Conservation (phyloP, 2,113 vertebrate species). For the Oophaga pumilio region DNA sequence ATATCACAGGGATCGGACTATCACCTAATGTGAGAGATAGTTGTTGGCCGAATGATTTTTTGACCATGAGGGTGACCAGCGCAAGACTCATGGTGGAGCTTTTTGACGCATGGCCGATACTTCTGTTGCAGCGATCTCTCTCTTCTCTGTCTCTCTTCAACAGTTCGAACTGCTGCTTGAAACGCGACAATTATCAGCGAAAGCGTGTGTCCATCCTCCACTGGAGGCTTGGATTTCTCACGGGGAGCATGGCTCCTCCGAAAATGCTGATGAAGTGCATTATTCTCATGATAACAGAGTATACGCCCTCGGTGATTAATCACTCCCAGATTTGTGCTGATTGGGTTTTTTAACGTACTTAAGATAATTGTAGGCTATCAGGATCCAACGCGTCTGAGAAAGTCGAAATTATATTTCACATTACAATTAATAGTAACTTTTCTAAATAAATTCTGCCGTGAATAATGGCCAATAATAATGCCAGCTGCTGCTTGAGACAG, state of each 20-base stretch:
- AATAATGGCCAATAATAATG: not conserved
- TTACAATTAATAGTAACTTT: constrained; percentile 44
- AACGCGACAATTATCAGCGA: not conserved
- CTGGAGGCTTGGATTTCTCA: not conserved
- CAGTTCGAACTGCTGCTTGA: not conserved
- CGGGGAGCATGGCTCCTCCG: not conserved
- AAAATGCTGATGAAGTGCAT: constrained; percentile 44
- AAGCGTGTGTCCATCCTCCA: not conserved
- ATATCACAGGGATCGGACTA: too few species aligned
- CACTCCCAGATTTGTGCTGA: constrained; percentile 41
- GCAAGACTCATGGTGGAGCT: too few species aligned
- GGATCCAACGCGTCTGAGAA: constrained; percentile 1
- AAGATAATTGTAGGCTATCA: constrained; percentile 49
- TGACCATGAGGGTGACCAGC: too few species aligned
- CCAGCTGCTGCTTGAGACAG: constrained; percentile 3
- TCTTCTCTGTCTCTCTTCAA: not conserved
- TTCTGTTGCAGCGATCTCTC: too few species aligned
- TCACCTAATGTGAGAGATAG: too few species aligned
- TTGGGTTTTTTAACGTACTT: constrained; percentile 33
- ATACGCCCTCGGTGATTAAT: constrained; percentile 42
- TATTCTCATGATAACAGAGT: constrained; percentile 44
- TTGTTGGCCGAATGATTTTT: too few species aligned
- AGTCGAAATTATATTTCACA: constrained; percentile 32
- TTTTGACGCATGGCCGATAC: too few species aligned
- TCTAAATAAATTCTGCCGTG: constrained; percentile 4